Base-by-base conservation (phyloP, 2,797 vertebrate species). In the Taenioides sp. region DNA sequence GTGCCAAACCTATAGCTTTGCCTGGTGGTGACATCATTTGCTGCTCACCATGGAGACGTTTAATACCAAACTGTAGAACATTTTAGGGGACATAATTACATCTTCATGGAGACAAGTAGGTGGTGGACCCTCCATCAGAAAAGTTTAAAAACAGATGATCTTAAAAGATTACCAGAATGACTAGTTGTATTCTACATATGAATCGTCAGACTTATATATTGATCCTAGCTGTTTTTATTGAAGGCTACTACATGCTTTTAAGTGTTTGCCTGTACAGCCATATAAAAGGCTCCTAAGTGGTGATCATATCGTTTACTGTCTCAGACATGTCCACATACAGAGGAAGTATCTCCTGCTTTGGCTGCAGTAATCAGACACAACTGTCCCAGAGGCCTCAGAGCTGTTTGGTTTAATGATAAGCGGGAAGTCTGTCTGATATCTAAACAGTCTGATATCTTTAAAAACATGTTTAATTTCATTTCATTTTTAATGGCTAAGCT, bases 251-350 rank as follows among this genome's bases (percentile, higher is more conserved):
- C 71, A 61, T 58, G 65, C 77, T 83, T 75, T 85, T 76, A 84
- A 79, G 77, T 67, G 34, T 59, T 62, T 70, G 54, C 43, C 75
- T 80, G 67, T 69, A 37, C 7, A 28, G 74, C 63, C 65, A n/a
- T 76, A 78, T 84, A 80, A 81, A 40, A 50, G 75, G 74, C 71
- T 82, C 70, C 27, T 71, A 75, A n/a, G 37, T 61, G 67, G 62
- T n/a, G 40, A 77, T 80, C 43, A 14, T 55, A 81, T 88, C 79
- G 63, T 70, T 59, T 81, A 82, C 79, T 84, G 80, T 70, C 70
- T 79, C 23, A 37, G 71, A 68, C 83, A 58, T 76, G 69, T 81
- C 87, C 77, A 84, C 80, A 77, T 75, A 78, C 76, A 70, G 77
- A 83, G 72, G 67, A 75, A 70, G 81, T 37, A 71, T 73, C 58